Base-by-base conservation (phyloP, 2,797 vertebrate genomes). In the Ctenopoma kingsleyae region DNA sequence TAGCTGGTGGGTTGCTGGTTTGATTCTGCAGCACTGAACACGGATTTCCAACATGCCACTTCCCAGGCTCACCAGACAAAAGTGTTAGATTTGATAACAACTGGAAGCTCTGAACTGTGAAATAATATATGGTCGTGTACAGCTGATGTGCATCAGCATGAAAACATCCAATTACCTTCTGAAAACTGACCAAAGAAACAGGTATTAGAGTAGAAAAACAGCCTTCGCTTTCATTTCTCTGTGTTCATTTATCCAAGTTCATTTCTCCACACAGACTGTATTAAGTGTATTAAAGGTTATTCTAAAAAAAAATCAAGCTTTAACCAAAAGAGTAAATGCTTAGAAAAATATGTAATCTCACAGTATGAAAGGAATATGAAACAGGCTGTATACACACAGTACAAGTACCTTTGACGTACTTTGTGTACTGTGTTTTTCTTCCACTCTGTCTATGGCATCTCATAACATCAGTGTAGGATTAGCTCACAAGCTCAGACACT, bases 391-490 rank as follows among this genome's bases (percentile, higher is more conserved):
- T 32, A 58, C 20, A 67, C 53, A 49, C 68, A 64, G 63, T 36
- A 36, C 60, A 71, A 65, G 49, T 48, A 70, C 69, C 72, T 87
- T 56, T 68, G 68, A 65, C 53, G 35, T 83, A 47, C 65, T 74
- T 59, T 74, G 55, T 78, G 22, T 25, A 32, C 32, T 43, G 62
- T 65, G 63, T 61, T 86, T 81, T 74, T 72, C 64, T 85, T 64
- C 71, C 76, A 79, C 59, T 49, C 27, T 50, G 71, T 49, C 32
- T 50, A 74, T 81, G 67, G 80, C 69, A 71, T 76, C 74, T 80
- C 64, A 85, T 76, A 89, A 89, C 83, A 83, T 84, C 79, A 74
- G 73, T 79, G 55, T 84, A 67, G 72, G 82, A 85, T 82, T 84
- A 86, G n/a, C 81, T 66, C 74, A 6, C 56, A 30, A 77, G 81